A percentile compares a stretch with the other conserved stretches of the same genome.
Evolutionary conservation across 2,797 vertebrate species (phyloP).

Genomic region (Hapalemur alaotrensis): DNA sequence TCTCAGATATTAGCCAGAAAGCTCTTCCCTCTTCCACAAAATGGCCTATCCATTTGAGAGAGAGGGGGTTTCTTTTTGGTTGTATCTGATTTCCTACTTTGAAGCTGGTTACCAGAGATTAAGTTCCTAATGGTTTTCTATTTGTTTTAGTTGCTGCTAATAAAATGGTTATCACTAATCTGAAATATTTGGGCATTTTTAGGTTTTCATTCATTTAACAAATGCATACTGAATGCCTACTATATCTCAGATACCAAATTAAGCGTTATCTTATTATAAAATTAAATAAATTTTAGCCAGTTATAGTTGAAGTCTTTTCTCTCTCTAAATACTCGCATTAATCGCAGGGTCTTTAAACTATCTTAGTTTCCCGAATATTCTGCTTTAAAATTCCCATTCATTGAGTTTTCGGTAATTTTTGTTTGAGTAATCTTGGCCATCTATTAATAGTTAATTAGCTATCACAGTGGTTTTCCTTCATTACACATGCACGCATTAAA

Average conservation of each 20-base stretch:
- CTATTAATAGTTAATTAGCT: background rate
- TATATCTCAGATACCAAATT: background rate
- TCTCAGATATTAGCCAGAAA: background rate
- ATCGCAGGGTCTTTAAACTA: background rate
- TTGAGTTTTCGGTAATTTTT: background rate
- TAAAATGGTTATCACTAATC: conserved; percentile 41
- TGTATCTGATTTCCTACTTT: background rate
- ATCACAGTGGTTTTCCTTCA: background rate
- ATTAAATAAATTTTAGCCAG: conserved; percentile 13
- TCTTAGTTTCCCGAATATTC: conserved; percentile 18
- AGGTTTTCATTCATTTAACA: conserved; percentile 56
- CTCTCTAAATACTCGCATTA: background rate
- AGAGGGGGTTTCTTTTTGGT: background rate
- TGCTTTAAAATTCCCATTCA: background rate
- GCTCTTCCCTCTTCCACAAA: background rate
- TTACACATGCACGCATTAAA: background rate
- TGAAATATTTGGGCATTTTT: conserved; percentile 37
- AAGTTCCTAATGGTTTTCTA: conserved; percentile 54
- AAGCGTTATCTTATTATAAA: background rate
- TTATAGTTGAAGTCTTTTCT: background rate
- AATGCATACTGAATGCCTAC: conserved; percentile 10
- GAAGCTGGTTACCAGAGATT: conserved; percentile 44
- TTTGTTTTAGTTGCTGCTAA: conserved; percentile 63
- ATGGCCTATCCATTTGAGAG: background rate
- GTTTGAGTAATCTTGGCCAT: background rate